phyloP scores from a whole-genome alignment of 30 jellyfish, hydroid and myxozoan species.

The Cassiopea xamachana region DNA sequence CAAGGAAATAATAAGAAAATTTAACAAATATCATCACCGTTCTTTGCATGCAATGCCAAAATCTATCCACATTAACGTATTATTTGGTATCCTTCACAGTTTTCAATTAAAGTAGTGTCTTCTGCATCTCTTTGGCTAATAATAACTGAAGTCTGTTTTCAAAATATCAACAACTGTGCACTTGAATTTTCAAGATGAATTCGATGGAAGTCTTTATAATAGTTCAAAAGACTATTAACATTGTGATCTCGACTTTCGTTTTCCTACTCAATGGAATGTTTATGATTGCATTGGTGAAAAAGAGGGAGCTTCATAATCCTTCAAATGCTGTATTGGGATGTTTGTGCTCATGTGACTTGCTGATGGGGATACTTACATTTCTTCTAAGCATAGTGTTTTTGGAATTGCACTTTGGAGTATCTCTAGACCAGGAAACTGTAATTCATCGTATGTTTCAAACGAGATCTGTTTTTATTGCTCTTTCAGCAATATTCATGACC shows the following conservation, averaged over 20 bases:
- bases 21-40: too few species aligned
- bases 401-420: background rate
- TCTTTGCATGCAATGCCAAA: too few species aligned
- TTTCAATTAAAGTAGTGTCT: too few species aligned
- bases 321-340: slow-evolving; percentile 48
- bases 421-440: background rate
- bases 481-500: background rate
- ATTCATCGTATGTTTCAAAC: background rate
- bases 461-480: background rate
- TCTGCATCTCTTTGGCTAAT: too few species aligned
- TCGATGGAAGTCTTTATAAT: background rate
- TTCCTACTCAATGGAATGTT: slow-evolving; percentile 3
- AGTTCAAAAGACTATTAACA: background rate
- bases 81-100: too few species aligned
- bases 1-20: too few species aligned
- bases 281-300: slow-evolving; percentile 8
- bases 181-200: background rate
- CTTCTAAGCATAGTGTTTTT: background rate
- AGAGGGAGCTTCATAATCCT: slow-evolving; percentile 34
- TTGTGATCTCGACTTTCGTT: background rate
- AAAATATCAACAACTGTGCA: too few species aligned
- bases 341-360: slow-evolving; percentile 23
- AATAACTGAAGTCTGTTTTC: too few species aligned
- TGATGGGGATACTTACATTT: slow-evolving; percentile 7
- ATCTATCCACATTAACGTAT: too few species aligned